Evolutionary conservation across 2,888 invertebrate genomes (phyloP), one percentile per base, ranked within the genome.

Genomic region (Blastobasis adustella): DNA sequence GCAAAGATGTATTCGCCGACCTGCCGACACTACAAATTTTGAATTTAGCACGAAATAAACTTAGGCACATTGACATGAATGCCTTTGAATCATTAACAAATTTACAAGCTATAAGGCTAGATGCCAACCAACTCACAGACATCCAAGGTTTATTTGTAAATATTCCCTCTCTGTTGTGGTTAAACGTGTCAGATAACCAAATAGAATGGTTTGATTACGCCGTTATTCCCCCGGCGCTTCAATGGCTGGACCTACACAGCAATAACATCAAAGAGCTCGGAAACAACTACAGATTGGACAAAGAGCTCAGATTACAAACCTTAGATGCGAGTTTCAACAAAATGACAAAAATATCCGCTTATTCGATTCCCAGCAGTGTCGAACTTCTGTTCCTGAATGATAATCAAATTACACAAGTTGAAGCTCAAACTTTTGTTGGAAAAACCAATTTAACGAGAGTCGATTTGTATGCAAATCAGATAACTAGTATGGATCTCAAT

Each of bases 241-340:
- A 96, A 75, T 96, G 96, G 95, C 86, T 98, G 60, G 97, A 97
- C 84, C 89, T 97, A 69, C 96, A 96, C 76, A 95, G 94, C 77
- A 97, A 98, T 84, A 92, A 92, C 67, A 92, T 97, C 61, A 89
- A 90, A 61, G 93, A 95, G 70, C 86, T 97, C 46, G 93, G 94
- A 53, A 95, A 95, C 73, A 92, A 93, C 60, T 92, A 93, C 66
- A 91, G 91, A 41, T 74, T 93, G 56, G 93, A 93, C 66, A 90
- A 91, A 68, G 93, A 94, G 68, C 84, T 96, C 45, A 91, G 92
- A 40, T 87, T 97, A 53, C 94, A 95, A 82, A 96, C 95, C 47
- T 87, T 97, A 60, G 97, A 97, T 72, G 94, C 94, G n/a, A 96
- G 96, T 76, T 96, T 95, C 78, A 98, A 98, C 88, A 93, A 93